These are phyloP conservation scores for Parelbella ahira DNA, from an alignment of 2,888 invertebrate genomes.

Conservation along the genomic window DNA sequence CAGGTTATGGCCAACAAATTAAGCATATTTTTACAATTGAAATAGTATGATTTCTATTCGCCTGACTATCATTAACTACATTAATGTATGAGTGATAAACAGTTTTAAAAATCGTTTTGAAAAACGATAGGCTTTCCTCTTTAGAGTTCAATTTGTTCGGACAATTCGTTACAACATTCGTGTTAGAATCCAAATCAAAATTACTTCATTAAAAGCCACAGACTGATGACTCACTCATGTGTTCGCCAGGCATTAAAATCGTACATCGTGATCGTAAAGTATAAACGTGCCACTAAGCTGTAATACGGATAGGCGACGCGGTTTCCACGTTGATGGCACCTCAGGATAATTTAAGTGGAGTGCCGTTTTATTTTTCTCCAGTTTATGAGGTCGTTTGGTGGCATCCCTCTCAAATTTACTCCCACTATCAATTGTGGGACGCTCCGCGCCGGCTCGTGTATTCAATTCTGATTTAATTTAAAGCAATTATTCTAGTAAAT, in stretches of 20 bases:
- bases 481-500: slow-evolving; percentile 54
- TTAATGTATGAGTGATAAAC: too few species aligned
- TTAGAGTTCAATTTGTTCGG: too few species aligned
- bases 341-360: slow-evolving; percentile 49
- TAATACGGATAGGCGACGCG: slow-evolving; percentile 12
- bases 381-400: slow-evolving; percentile 56
- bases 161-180: too few species aligned
- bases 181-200: too few species aligned
- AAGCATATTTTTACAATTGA: too few species aligned
- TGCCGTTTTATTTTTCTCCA: slow-evolving; percentile 52
- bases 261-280: slow-evolving; percentile 4
- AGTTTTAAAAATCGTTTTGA: too few species aligned
- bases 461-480: slow-evolving; percentile 46
- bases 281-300: neutral
- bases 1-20: too few species aligned
- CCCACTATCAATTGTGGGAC: slow-evolving; percentile 48
- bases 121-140: too few species aligned
- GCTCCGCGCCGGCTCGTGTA: slow-evolving; percentile 32
- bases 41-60: too few species aligned
- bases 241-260: neutral
- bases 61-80: too few species aligned
- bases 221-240: too few species aligned
- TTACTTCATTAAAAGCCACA: too few species aligned
- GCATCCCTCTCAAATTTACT: slow-evolving; percentile 45
- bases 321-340: slow-evolving; percentile 37